Percentiles rank a stretch among this genome's conserved stretches.
Conservation (phyloP, 2,888 invertebrate genomes). For the Rhagonycha fulva region DNA sequence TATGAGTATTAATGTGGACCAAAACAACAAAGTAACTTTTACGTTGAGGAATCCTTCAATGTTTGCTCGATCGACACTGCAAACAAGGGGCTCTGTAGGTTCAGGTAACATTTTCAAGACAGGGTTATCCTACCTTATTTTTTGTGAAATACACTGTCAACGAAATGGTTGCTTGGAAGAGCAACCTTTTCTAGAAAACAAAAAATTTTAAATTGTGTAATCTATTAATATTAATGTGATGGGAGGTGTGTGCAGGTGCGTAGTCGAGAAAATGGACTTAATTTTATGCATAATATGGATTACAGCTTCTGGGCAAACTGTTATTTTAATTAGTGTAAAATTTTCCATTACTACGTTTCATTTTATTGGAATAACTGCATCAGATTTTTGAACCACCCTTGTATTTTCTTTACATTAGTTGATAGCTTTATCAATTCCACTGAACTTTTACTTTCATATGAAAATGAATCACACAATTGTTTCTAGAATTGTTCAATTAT, state of each 20-base stretch:
- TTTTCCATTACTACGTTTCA: background rate
- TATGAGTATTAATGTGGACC: constrained; percentile 43
- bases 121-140: constrained; percentile 40
- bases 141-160: constrained; percentile 33
- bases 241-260: background rate
- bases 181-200: constrained; percentile 8
- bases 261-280: background rate
- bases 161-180: constrained; percentile 13
- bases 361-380: background rate
- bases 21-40: constrained; percentile 24
- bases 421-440: background rate
- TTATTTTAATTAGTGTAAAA: background rate
- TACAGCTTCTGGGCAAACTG: constrained; percentile 15
- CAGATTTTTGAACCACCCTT: background rate
- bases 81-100: constrained; percentile 43
- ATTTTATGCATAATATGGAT: constrained; percentile 18
- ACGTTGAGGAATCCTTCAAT: constrained; percentile 17
- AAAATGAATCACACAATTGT: background rate
- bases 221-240: background rate
- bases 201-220: background rate
- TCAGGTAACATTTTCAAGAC: constrained; percentile 50
- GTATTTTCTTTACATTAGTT: background rate
- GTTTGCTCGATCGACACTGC: constrained; percentile 36
- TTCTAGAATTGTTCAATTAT: background rate
- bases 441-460: background rate